Base-by-base conservation (phyloP, 1,140 invertebrate genomes). In the Cydia strobilella region DNA sequence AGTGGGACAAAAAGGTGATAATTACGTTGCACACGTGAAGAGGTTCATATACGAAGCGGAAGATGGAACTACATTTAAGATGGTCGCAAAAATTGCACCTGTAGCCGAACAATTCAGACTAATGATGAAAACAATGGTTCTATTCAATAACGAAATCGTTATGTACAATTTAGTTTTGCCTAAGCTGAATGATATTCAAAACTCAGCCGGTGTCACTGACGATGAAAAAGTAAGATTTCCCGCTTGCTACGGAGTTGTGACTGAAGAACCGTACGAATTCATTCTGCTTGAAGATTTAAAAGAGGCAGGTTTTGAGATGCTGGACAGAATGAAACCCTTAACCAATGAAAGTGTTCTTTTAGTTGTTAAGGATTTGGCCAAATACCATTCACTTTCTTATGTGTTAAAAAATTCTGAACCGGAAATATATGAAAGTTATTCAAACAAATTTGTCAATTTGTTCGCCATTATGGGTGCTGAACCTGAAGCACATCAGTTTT, bases 251-350 rank as follows among this genome's bases (percentile, higher is more conserved):
- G 79, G 73, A 12, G 86, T 77, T 0, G 78, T 84, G 3, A 79
- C 74, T 18, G 81, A 87, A n/a, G 82, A 88, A 48, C 72, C 79
- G n/a, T 74, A 90, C 31, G 90, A 93, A 79, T 81, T 88, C 6
- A 86, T 94, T 13, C 83, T 94, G 25, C 84, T 94, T 76, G 87
- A 94, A 75, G 93, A 95, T 81, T 78, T 95, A n/a, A 80, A 85
- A 73, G 65, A 79, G 3, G 25, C 75, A 4, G 91, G 90, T 0
- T 94, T 89, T 75, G 18, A 74, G 4, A 81, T 94, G 74, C 84
- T 86, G 54, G 82, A 93, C 75, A 82, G 91, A 18, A 87, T 86
- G n/a, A 75, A 78, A 12, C 85, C 89, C 15, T 69, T 69, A 69
- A 12, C 15, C 4, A 39, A 69, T 10, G 65, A 69, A 10, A 42